Evolutionary conservation across 2,113 vertebrate species (phyloP), one percentile per base, ranked within the genome.

Genomic region (Melospiza melodia): DNA sequence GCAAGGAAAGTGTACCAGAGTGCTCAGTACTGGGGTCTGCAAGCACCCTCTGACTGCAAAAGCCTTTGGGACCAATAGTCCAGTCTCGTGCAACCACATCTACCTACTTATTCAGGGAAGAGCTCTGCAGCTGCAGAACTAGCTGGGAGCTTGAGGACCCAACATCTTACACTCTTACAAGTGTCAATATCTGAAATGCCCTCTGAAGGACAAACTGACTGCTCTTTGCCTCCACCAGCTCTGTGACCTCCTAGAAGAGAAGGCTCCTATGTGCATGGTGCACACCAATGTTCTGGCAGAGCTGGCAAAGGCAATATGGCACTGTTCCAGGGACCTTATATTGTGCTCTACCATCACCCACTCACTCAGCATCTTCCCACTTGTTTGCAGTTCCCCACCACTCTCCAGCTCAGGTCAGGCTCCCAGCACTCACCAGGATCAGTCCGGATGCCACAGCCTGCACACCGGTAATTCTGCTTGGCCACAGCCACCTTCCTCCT

Each of bases 401-500:
- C 41, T 52, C 41, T 58, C 33, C 44, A 62, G 49, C 11, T 63
- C 0, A 4, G 54, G 27, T 30, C 57, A 76, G 71, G n/a, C 35
- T 74, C 57, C 57, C 37, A 74, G 9, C 14, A 92, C 98, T 98
- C 94, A 99, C 99, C 99, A 87, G 99, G 99, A 77, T 99, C 99
- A 2, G 99, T 98, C 41, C 99, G 98, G 90, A 98, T 99, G 63
- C 99, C 99, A 87, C 99, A 99, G 22, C 99, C 99, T 4, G 99
- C 99, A 66, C 99, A 99, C 62, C 99, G 98, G 93, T 99, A 99
- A 97, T 99, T 99, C 97, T 99, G 99, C 94, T 99, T 99, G 52
- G 99, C 98, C 39, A 99, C 98, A 0, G 99, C 97, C 30, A 99
- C 98, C 89, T 99, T 99, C 96, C 98, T 99, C 98, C 99, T 99